These are phyloP conservation scores for Sturnira hondurensis DNA, from an alignment of 2,113 vertebrate genomes.

Conservation along the genomic window DNA sequence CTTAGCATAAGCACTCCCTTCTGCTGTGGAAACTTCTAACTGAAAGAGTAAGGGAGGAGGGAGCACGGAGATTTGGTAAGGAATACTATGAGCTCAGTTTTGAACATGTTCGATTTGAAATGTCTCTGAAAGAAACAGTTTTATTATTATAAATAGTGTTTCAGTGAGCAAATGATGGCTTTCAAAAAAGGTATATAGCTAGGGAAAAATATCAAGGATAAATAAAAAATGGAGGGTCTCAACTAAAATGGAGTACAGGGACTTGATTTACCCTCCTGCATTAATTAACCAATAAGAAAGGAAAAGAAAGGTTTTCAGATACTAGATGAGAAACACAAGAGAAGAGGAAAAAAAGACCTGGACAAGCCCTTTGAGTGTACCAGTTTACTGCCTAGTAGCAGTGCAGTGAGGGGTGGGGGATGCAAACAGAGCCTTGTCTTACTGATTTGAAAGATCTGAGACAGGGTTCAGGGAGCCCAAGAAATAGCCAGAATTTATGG, in stretches of 20 bases:
- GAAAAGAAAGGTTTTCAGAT: neutral
- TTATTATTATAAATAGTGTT: neutral
- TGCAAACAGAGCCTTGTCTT: neutral
- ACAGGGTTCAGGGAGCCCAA: neutral
- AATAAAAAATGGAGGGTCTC: neutral
- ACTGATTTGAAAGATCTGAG: neutral
- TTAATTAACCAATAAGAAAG: neutral
- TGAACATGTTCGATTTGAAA: neutral
- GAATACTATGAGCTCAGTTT: neutral
- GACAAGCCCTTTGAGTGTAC: neutral
- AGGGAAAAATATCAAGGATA: neutral
- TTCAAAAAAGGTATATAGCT: neutral
- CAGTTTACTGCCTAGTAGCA: neutral
- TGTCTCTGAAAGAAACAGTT: neutral
- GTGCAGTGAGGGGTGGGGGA: neutral
- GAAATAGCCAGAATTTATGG: neutral
- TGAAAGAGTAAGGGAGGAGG: too few relatives aligned
- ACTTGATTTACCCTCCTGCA: neutral
- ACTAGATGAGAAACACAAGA: neutral
- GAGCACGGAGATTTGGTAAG: neutral
- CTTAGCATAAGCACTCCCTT: too few relatives aligned
- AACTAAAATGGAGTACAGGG: neutral
- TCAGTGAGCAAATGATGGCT: neutral
- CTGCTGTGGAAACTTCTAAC: neutral
- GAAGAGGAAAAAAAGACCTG: neutral